Percentiles rank a stretch among this genome's conserved stretches.
These are phyloP conservation scores for Ateles fusciceps DNA, from an alignment of 2,797 vertebrate genomes.

Conservation along the genomic window DNA sequence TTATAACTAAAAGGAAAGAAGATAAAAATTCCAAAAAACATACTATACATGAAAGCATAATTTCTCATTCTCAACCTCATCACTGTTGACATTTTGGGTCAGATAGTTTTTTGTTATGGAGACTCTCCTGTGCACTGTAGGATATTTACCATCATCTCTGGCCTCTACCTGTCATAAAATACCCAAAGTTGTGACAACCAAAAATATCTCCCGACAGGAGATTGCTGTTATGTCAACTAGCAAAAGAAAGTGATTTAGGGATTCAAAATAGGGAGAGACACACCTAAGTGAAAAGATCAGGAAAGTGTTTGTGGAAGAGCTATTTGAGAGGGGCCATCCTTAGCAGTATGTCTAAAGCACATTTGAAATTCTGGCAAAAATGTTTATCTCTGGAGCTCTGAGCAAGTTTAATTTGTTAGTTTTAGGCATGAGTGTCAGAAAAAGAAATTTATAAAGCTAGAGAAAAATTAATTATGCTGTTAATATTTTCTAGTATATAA, in stretches of 20 bases:
- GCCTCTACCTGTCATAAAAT: neutral
- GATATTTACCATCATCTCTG: neutral
- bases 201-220: neutral
- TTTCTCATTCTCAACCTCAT: neutral
- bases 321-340: neutral
- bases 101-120: neutral
- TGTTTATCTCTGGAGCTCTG: neutral
- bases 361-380: neutral
- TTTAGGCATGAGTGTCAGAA: neutral
- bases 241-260: neutral
- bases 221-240: neutral
- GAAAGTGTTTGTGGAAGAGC: neutral
- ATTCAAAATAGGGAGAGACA: neutral
- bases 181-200: neutral
- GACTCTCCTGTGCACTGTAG: neutral
- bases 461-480: neutral
- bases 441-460: neutral
- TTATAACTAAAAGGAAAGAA: neutral
- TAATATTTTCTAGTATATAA: neutral
- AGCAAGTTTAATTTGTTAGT: neutral
- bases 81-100: neutral
- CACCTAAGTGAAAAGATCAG: neutral
- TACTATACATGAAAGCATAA: neutral
- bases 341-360: neutral
- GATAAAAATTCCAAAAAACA: neutral